Conservation (phyloP, 2,888 invertebrate species). For the Cataglyphis rosenhaueri region DNA sequence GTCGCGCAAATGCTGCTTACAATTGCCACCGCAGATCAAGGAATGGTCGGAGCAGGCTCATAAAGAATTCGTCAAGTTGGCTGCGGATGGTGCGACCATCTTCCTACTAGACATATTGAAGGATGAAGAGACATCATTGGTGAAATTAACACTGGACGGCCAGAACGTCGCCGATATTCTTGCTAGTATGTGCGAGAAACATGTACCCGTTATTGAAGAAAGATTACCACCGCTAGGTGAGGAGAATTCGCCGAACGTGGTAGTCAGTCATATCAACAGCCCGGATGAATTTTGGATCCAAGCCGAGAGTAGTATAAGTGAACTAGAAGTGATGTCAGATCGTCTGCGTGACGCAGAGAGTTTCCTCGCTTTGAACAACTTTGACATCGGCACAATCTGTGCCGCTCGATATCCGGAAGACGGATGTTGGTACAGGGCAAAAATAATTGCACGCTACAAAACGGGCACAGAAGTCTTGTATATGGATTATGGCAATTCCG, state of each 20-base stretch:
- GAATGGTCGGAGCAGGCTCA: slow-evolving; percentile 84
- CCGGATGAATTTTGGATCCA: slow-evolving; percentile 83
- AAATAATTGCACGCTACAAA: slow-evolving; percentile 87
- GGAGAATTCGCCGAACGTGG: slow-evolving; percentile 76
- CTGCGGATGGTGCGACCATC: slow-evolving; percentile 86
- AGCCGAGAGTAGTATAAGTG: slow-evolving; percentile 84
- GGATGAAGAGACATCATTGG: slow-evolving; percentile 88
- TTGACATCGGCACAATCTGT: slow-evolving; percentile 87
- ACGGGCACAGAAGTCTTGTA: slow-evolving; percentile 88
- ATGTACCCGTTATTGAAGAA: slow-evolving; percentile 67
- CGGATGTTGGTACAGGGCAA: slow-evolving; percentile 89
- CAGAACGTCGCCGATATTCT: slow-evolving; percentile 88
- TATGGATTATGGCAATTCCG: slow-evolving; percentile 90
- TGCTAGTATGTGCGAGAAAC: slow-evolving; percentile 63
- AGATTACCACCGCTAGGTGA: slow-evolving; percentile 81
- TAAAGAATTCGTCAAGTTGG: slow-evolving; percentile 82
- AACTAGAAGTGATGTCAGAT: slow-evolving; percentile 88
- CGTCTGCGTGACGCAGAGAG: slow-evolving; percentile 87
- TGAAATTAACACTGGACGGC: slow-evolving; percentile 89
- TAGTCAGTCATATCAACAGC: slow-evolving; percentile 77
- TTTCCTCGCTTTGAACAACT: slow-evolving; percentile 86
- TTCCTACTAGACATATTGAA: slow-evolving; percentile 86
- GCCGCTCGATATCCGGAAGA: slow-evolving; percentile 90
- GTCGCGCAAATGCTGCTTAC: slow-evolving; percentile 89
- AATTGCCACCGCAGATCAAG: slow-evolving; percentile 85